Conservation (phyloP, 37 sponge, comb jelly and placozoan species). For the Trichoplax adhaerens region DNA sequence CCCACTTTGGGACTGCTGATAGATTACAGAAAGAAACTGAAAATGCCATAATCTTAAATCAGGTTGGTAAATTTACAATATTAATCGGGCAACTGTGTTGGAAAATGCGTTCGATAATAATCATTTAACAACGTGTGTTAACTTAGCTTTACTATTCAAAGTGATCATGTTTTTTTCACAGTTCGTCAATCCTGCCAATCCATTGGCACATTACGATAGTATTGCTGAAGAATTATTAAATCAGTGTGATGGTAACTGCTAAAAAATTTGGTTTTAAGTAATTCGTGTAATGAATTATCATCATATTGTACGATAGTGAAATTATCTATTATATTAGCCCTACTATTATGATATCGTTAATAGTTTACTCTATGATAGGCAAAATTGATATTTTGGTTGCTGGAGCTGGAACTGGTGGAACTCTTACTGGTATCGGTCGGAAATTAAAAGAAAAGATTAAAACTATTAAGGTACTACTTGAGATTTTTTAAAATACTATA, state of each 20-base stretch:
- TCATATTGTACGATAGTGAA: too few species aligned
- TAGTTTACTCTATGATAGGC: constrained; percentile 9
- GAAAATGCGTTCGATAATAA: neutral
- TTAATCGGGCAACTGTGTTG: too few species aligned
- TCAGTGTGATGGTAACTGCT: constrained; percentile 55
- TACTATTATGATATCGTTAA: too few species aligned
- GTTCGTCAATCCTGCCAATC: constrained; percentile 86
- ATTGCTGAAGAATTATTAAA: constrained; percentile 81
- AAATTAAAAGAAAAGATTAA: constrained; percentile 78
- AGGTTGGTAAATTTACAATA: constrained; percentile 10
- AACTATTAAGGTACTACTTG: constrained; percentile 26
- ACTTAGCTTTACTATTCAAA: neutral
- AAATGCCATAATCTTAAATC: constrained; percentile 80
- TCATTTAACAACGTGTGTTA: neutral
- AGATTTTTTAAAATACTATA: too few species aligned
- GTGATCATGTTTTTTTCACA: neutral
- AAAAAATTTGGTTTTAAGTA: too few species aligned
- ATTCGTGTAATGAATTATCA: too few species aligned
- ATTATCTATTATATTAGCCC: too few species aligned
- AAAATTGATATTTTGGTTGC: constrained; percentile 81
- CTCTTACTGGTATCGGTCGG: constrained; percentile 74
- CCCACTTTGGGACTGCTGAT: constrained; percentile 87
- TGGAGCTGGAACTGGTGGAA: constrained; percentile 90
- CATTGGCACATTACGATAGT: constrained; percentile 87
- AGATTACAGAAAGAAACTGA: constrained; percentile 72